These are phyloP conservation scores for Trissolcus basalis DNA, from an alignment of 1,140 invertebrate genomes.

Conservation along the genomic window DNA sequence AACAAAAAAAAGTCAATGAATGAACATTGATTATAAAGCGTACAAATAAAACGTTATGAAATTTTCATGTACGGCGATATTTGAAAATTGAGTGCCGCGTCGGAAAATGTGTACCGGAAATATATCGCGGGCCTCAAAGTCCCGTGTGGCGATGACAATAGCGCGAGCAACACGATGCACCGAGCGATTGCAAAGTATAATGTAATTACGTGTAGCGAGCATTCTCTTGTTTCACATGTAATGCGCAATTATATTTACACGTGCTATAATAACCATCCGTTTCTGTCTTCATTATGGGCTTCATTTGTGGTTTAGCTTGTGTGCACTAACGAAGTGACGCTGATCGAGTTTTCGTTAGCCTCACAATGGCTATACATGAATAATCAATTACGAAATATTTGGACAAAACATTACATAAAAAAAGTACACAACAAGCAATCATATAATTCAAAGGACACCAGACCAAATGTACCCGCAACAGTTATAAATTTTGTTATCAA, in stretches of 20 bases:
- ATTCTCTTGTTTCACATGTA: conserved; percentile 47
- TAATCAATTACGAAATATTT: conserved; percentile 54
- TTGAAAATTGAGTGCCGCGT: no score
- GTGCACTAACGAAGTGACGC: conserved; percentile 45
- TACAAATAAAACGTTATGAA: no score
- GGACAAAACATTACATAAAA: no score
- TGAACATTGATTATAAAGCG: no score
- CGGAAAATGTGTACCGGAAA: no score
- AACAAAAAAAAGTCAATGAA: no score
- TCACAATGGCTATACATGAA: conserved; percentile 24
- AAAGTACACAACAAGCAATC: no score
- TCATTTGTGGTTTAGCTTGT: conserved; percentile 49
- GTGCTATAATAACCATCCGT: conserved; percentile 54
- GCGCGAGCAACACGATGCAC: conserved; percentile 30
- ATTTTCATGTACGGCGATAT: no score
- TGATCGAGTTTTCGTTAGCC: conserved; percentile 54
- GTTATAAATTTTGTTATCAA: no score
- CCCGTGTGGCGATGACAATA: conserved; percentile 26
- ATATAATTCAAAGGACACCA: no score
- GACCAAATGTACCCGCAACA: no score
- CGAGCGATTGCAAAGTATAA: conserved; percentile 50
- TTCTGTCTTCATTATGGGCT: conserved; percentile 54
- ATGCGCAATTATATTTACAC: conserved; percentile 56
- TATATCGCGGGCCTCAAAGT: no score
- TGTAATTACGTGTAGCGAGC: conserved; percentile 52